Percentiles rank a stretch among this genome's conserved stretches.
These are phyloP conservation scores for Diacarnus erythraeanus DNA, from an alignment of 37 sponge, comb jelly and placozoan genomes.

Conservation along the genomic window DNA sequence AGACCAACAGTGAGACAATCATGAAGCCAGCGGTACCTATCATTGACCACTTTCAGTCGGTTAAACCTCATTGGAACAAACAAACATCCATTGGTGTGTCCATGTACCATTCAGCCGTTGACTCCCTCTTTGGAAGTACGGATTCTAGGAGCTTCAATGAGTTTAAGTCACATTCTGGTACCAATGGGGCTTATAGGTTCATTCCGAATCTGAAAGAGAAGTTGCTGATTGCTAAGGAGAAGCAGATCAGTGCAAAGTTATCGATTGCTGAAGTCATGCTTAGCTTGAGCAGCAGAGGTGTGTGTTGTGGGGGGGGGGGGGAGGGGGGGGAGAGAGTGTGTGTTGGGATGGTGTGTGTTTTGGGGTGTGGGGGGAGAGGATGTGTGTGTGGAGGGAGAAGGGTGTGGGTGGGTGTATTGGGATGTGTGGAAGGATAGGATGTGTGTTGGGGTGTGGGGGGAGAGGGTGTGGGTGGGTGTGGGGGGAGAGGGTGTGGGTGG, in stretches of 20 bases:
- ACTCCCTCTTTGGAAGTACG: background rate
- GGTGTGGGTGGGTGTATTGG: too few relatives aligned
- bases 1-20: background rate
- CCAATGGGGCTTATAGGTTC: background rate
- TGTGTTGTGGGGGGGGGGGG: too few relatives aligned
- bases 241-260: conserved; percentile 47
- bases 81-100: background rate
- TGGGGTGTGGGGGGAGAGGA: background rate
- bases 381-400: too few relatives aligned
- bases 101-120: conserved; percentile 32
- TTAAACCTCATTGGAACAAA: background rate
- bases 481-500: too few relatives aligned
- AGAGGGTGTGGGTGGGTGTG: too few relatives aligned
- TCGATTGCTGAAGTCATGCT: conserved; percentile 48
- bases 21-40: background rate
- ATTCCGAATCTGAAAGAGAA: background rate
- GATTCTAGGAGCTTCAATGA: background rate
- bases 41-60: background rate
- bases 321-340: background rate
- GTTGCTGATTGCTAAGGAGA: conserved; percentile 13
- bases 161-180: background rate
- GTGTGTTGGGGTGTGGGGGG: too few relatives aligned
- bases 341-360: background rate
- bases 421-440: too few relatives aligned
- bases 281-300: conserved; percentile 61